Percentiles rank a stretch among this genome's conserved stretches.
phyloP scores from a whole-genome alignment of 2,113 vertebrate species.

The Struthidea cinerea region DNA sequence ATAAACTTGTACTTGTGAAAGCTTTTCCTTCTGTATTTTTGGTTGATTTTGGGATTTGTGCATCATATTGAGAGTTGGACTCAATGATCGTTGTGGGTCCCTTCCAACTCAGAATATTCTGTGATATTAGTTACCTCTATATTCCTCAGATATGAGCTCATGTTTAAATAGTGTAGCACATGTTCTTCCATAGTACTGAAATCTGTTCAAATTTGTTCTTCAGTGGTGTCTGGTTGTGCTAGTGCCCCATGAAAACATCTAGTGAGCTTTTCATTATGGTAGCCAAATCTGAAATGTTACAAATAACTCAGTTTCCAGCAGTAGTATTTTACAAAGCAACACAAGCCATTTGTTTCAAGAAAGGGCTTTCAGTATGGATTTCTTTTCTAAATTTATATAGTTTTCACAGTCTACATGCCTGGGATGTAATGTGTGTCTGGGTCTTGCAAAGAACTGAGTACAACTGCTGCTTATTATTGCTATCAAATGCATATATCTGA shows the following conservation, averaged over 20 bases:
- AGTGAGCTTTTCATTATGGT: not conserved
- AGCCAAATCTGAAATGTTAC: not conserved
- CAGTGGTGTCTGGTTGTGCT: not conserved
- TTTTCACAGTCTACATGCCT: not conserved
- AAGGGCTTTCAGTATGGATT: not conserved
- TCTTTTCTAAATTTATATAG: not conserved
- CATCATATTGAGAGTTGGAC: not conserved
- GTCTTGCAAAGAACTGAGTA: not conserved
- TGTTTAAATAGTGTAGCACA: not conserved
- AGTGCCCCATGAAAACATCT: not conserved
- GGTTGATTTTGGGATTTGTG: not conserved
- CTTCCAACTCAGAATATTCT: not conserved
- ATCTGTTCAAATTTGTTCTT: not conserved
- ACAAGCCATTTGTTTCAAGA: not conserved
- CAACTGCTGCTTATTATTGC: not conserved
- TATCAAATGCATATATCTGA: not conserved
- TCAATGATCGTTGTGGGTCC: fast-evolving
- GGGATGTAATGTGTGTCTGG: not conserved
- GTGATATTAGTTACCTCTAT: not conserved
- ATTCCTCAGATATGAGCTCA: not conserved
- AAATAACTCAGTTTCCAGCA: not conserved
- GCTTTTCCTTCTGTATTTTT: not conserved
- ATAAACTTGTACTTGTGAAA: not conserved
- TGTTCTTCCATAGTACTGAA: not conserved
- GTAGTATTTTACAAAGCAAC: not conserved